Evolutionary conservation across 1,140 invertebrate genomes (phyloP).

Genomic region (Chionoecetes opilio): DNA sequence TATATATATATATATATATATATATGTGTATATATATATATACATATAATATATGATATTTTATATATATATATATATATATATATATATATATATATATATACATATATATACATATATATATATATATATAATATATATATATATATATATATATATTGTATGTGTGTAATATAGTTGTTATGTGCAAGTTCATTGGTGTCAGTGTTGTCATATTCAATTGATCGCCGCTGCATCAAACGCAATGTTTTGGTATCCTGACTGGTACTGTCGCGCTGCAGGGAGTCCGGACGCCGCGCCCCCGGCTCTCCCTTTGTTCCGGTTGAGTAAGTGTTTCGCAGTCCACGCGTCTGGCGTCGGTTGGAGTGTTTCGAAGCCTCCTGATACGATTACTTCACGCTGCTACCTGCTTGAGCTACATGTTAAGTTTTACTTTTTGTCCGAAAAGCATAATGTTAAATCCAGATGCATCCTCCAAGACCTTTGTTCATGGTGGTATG

Average conservation of each 20-base stretch:
- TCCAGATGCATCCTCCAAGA: neutral
- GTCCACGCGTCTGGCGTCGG: neutral
- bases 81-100: constrained; percentile 59
- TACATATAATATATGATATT: neutral
- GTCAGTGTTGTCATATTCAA: neutral
- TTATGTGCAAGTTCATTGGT: too few relatives aligned
- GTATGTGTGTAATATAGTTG: neutral
- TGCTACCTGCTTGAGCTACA: neutral
- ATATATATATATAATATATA: constrained; percentile 20
- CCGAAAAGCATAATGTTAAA: neutral
- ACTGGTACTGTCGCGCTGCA: neutral
- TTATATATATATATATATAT: constrained; percentile 56
- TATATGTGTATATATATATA: constrained; percentile 45
- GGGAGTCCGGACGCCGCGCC: neutral
- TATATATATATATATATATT: neutral
- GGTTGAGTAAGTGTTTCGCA: neutral
- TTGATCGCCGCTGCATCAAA: neutral
- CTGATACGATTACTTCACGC: neutral
- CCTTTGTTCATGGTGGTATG: neutral
- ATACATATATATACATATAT: constrained; percentile 56
- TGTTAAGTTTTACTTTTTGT: neutral
- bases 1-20: neutral
- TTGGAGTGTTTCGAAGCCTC: neutral
- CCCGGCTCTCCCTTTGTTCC: neutral
- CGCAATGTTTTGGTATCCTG: neutral